Evolutionary conservation across 2,797 vertebrate species (phyloP).

Genomic region (Graptemys geographica): DNA sequence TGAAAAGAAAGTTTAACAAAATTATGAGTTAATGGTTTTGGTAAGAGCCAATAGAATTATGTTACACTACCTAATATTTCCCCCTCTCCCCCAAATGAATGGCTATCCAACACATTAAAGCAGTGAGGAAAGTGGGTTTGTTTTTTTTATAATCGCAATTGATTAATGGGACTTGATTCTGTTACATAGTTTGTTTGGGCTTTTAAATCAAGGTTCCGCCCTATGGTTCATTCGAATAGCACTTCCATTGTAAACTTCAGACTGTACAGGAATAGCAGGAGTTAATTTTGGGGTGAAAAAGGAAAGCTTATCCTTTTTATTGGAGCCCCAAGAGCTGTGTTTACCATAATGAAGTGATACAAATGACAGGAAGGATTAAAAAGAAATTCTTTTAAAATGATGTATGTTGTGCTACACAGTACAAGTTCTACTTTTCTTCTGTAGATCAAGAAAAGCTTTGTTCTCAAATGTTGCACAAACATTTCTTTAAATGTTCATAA

Average conservation of each 20-base stretch:
- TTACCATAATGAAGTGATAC: constrained; percentile 53
- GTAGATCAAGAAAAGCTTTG: constrained; percentile 53
- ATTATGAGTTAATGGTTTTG: background rate
- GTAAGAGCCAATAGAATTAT: background rate
- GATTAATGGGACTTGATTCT: background rate
- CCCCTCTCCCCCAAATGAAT: background rate
- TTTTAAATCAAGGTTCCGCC: background rate
- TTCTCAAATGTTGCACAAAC: constrained; percentile 59
- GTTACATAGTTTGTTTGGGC: background rate
- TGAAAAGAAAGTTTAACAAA: background rate
- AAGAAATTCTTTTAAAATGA: constrained; percentile 60
- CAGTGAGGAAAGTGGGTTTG: background rate
- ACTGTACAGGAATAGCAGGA: constrained; percentile 61
- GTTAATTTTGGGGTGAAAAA: constrained; percentile 60
- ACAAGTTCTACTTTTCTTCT: constrained; percentile 24
- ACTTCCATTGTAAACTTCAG: background rate
- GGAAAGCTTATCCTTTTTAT: constrained; percentile 21
- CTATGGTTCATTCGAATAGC: background rate
- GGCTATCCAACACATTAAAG: background rate
- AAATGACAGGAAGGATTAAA: constrained; percentile 45
- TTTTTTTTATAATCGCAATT: background rate
- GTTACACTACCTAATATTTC: background rate
- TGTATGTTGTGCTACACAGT: constrained; percentile 43
- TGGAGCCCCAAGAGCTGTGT: constrained; percentile 15
- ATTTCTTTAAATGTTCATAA: constrained; percentile 51